Percentiles rank a stretch among this genome's conserved stretches.
Evolutionary conservation across 2,888 invertebrate genomes (phyloP).

Genomic region (Trissoscelio sp.): DNA sequence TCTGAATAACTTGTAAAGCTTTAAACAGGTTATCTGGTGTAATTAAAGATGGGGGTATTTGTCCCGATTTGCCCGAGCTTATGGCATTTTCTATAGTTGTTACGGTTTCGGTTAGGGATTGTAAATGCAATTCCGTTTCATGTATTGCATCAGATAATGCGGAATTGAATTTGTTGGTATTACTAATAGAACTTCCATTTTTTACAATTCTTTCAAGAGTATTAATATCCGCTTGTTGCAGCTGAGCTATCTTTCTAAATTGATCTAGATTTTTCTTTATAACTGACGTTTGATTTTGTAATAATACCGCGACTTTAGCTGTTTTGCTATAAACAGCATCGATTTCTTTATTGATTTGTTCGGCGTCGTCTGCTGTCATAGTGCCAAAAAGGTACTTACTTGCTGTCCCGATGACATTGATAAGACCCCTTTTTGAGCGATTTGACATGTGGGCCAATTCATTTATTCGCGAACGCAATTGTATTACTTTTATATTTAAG

Average conservation of each 20-base stretch:
- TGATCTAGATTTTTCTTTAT: conserved; percentile 17
- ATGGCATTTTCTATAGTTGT: conserved; percentile 5
- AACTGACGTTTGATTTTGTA: conserved; percentile 30
- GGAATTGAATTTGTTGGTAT: conserved; percentile 1
- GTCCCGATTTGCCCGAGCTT: conserved; percentile 1
- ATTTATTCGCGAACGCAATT: background rate
- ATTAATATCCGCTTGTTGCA: background rate
- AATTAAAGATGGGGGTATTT: conserved; percentile 1
- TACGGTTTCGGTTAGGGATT: background rate
- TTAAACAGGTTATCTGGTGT: conserved; percentile 9
- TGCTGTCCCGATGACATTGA: conserved; percentile 24
- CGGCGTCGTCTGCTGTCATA: conserved; percentile 39
- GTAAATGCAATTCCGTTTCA: conserved; percentile 1
- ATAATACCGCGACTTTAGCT: background rate
- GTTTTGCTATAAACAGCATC: conserved; percentile 36
- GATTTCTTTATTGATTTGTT: conserved; percentile 22
- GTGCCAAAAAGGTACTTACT: conserved; percentile 31
- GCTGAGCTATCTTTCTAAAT: background rate
- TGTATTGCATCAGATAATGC: background rate
- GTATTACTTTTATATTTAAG: background rate
- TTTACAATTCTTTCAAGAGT: background rate
- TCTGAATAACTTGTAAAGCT: background rate
- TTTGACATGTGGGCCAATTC: background rate
- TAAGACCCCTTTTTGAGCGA: conserved; percentile 30
- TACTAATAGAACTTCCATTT: conserved; percentile 6